phyloP scores from a whole-genome alignment of 1,140 invertebrate genomes.

The Yoshiicerus persimilis region DNA sequence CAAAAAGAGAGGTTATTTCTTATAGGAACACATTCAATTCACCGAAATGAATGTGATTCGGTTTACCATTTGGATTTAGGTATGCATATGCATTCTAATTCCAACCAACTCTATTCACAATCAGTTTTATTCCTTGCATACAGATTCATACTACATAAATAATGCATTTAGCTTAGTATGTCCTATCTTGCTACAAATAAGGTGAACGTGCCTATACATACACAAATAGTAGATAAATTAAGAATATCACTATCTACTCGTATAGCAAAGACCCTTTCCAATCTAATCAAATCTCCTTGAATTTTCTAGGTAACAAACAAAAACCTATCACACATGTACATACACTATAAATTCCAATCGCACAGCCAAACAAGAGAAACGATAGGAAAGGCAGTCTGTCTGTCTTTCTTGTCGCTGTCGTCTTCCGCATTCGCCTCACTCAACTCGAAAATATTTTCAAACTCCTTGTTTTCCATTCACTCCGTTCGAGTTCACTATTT shows the following conservation, averaged over 20 bases:
- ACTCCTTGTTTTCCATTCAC: neutral
- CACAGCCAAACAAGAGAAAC: neutral
- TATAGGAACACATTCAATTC: neutral
- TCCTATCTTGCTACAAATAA: neutral
- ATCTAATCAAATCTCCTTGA: constrained; percentile 3
- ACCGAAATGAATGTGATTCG: neutral
- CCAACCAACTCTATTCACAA: neutral
- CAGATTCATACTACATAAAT: neutral
- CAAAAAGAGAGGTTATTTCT: neutral
- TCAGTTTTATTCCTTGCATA: neutral
- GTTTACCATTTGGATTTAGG: neutral
- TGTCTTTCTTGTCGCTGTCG: neutral
- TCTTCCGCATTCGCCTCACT: neutral
- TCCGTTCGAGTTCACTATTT: neutral
- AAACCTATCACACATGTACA: neutral
- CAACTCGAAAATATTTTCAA: constrained; percentile 1
- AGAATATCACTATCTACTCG: no score
- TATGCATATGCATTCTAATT: neutral
- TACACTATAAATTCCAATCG: neutral
- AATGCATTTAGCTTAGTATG: neutral
- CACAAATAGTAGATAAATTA: no score
- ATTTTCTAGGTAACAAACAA: neutral
- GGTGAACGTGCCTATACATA: neutral
- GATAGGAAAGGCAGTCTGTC: neutral
- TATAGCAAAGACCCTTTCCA: neutral